phyloP scores from a whole-genome alignment of 1,140 invertebrate species.

The Andrena cerasifolii region DNA sequence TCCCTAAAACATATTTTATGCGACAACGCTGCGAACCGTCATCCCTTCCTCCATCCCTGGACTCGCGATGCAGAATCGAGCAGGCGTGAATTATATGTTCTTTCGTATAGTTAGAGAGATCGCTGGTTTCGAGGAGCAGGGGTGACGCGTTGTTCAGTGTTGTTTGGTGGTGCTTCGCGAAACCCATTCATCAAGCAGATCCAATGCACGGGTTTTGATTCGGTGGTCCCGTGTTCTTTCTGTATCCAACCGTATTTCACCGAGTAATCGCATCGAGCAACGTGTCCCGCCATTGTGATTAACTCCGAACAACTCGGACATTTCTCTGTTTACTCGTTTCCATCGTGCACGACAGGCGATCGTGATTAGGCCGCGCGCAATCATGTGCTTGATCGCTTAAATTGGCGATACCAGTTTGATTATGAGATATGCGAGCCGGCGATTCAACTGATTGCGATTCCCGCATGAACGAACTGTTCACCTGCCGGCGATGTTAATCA shows the following conservation, averaged over 20 bases:
- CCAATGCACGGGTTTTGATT: not conserved
- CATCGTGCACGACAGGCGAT: conserved; percentile 37
- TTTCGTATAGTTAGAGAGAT: not conserved
- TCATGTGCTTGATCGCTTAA: conserved; percentile 42
- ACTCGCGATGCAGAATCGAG: not conserved
- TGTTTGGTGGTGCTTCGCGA: not conserved
- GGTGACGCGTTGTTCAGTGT: too few species aligned
- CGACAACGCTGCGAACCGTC: too few species aligned
- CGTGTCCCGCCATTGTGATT: conserved; percentile 8
- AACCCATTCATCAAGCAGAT: not conserved
- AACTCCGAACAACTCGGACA: conserved; percentile 38
- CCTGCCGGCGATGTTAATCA: not conserved
- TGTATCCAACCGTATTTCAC: not conserved
- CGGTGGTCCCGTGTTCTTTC: not conserved
- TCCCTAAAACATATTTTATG: too few species aligned
- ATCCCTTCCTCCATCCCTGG: too few species aligned
- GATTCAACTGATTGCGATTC: conserved; percentile 46
- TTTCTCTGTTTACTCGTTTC: conserved; percentile 48
- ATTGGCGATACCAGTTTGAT: conserved; percentile 46
- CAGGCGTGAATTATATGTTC: not conserved
- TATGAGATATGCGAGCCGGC: conserved; percentile 38
- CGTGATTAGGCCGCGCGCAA: conserved; percentile 38
- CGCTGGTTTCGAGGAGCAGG: not conserved
- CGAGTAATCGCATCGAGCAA: conserved; percentile 10
- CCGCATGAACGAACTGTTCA: conserved; percentile 14